phyloP scores from a whole-genome alignment of 2,888 invertebrate species.

The Anodontia alba region DNA sequence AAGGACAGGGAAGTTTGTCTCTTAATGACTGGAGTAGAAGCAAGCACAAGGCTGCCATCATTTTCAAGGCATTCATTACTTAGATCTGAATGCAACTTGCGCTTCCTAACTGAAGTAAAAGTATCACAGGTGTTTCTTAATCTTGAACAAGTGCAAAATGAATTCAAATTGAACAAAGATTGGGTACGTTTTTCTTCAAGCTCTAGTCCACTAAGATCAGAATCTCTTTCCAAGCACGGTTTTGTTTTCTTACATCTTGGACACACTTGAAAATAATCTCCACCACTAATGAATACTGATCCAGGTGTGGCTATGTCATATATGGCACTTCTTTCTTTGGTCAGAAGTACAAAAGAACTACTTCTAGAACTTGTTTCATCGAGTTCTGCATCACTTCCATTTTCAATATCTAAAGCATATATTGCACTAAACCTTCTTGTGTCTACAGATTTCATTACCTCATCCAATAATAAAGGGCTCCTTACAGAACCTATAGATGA shows the following conservation, averaged over 20 bases:
- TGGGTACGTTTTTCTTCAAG: neutral
- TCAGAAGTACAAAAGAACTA: conserved; percentile 29
- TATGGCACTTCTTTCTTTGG: neutral
- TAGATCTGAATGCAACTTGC: neutral
- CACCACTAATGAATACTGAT: neutral
- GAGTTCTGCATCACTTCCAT: conserved; percentile 9
- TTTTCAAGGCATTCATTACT: neutral
- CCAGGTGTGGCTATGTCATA: neutral
- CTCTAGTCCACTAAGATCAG: neutral
- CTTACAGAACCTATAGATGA: conserved; percentile 22
- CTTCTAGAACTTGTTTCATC: conserved; percentile 27
- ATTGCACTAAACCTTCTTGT: conserved; percentile 28
- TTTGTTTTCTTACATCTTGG: neutral
- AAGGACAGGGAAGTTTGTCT: neutral
- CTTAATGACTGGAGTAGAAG: neutral
- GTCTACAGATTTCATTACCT: conserved; percentile 58
- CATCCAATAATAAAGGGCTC: conserved; percentile 56
- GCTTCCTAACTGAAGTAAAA: neutral
- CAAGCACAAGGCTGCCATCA: neutral
- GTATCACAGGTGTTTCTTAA: neutral
- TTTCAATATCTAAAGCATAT: conserved; percentile 18
- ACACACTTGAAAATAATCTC: neutral
- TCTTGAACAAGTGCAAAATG: neutral
- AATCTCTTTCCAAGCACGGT: neutral
- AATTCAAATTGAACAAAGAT: neutral